Percentiles rank a stretch among this genome's conserved stretches.
These are phyloP conservation scores for Actinia tenebrosa DNA, from an alignment of 64 coral and sea anemone species.

Conservation along the genomic window DNA sequence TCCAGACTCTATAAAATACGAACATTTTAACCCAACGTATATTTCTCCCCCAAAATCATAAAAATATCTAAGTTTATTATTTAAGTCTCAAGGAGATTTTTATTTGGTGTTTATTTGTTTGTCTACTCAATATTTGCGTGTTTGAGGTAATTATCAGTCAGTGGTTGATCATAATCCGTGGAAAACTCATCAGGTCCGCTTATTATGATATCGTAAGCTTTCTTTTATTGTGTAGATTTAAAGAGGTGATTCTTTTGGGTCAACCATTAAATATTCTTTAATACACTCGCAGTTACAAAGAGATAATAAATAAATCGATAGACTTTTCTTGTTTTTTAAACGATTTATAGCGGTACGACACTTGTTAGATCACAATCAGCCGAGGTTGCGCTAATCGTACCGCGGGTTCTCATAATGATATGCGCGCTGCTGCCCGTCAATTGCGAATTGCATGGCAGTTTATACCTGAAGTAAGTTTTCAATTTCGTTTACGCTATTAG, in stretches of 20 bases:
- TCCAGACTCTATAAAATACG: too few relatives aligned
- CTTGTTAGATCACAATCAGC: not conserved
- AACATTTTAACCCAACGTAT: too few relatives aligned
- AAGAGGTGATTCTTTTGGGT: constrained; percentile 9
- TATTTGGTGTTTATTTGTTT: not conserved
- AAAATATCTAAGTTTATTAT: not conserved
- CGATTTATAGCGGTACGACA: not conserved
- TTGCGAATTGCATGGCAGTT: too few relatives aligned
- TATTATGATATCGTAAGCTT: not conserved
- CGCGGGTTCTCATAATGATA: too few relatives aligned
- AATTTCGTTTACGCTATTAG: too few relatives aligned
- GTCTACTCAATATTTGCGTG: not conserved
- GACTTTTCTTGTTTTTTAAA: not conserved
- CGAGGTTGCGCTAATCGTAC: not conserved
- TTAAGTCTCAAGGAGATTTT: not conserved
- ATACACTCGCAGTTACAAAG: constrained; percentile 11
- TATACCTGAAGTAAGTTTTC: too few relatives aligned
- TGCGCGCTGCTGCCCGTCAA: too few relatives aligned
- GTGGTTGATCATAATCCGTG: not conserved
- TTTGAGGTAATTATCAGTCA: not conserved
- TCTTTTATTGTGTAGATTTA: not conserved
- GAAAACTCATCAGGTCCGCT: not conserved
- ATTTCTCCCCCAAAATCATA: not conserved
- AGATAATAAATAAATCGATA: constrained; percentile 4
- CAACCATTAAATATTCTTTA: not conserved